Evolutionary conservation across 2,888 invertebrate species (phyloP).

Genomic region (Aleiodes leptofemur): DNA sequence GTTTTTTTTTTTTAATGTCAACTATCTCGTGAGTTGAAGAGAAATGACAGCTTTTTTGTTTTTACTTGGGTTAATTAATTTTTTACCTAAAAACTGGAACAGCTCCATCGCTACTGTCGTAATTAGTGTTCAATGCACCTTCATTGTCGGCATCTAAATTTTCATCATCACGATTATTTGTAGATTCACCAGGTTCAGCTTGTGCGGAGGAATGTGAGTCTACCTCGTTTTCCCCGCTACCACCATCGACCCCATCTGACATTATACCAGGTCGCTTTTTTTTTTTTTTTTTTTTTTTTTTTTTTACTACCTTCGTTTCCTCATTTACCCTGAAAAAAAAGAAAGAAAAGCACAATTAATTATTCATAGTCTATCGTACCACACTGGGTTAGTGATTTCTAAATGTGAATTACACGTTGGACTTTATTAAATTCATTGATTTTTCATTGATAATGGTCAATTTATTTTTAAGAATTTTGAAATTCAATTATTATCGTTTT

Average conservation of each 20-base stretch:
- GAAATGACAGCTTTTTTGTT: background rate
- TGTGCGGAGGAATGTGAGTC: slow-evolving; percentile 73
- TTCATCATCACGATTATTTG: slow-evolving; percentile 73
- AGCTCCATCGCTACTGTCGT: slow-evolving; percentile 78
- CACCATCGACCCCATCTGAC: slow-evolving; percentile 74
- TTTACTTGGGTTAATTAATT: slow-evolving; percentile 38
- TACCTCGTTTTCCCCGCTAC: slow-evolving; percentile 74
- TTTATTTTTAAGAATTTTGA: background rate
- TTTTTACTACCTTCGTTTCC: slow-evolving; percentile 61
- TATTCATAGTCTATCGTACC: slow-evolving; percentile 14
- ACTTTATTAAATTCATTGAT: background rate
- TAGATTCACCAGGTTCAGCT: slow-evolving; percentile 67
- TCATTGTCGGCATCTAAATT: slow-evolving; percentile 77
- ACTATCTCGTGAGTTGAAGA: background rate
- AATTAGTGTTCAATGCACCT: slow-evolving; percentile 77
- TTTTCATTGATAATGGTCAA: background rate
- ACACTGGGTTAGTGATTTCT: background rate
- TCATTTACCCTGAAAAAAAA: slow-evolving; percentile 61
- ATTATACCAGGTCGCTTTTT: slow-evolving; percentile 63
- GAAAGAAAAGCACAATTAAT: background rate
- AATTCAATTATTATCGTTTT: no score
- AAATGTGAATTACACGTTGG: background rate
- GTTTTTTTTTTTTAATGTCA: slow-evolving; percentile 6
- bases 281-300: no score
- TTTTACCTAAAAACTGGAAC: slow-evolving; percentile 73